Evolutionary conservation across 2,888 invertebrate genomes (phyloP).

Genomic region (Lampropteryx suffumata): DNA sequence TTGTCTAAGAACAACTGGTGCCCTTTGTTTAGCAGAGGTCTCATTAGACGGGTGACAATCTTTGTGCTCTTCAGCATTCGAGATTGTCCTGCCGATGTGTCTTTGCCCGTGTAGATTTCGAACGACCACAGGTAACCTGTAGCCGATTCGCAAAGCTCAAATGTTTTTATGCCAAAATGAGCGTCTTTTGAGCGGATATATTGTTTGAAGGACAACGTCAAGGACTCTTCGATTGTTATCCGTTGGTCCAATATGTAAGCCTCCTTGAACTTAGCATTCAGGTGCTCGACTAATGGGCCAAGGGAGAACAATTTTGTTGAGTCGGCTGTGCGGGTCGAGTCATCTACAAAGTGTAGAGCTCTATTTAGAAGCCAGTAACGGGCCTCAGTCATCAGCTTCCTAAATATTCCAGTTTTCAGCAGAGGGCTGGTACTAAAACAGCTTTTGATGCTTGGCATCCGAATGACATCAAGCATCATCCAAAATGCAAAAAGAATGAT

Average conservation of each 20-base stretch:
- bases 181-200: neutral
- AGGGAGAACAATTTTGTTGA: too few species aligned
- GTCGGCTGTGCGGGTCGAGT: too few species aligned
- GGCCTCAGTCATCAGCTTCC: too few species aligned
- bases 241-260: neutral
- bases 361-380: too few species aligned
- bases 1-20: neutral
- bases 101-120: neutral
- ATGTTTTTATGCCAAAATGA: neutral
- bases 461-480: too few species aligned
- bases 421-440: too few species aligned
- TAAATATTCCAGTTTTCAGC: too few species aligned
- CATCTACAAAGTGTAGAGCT: too few species aligned
- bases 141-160: neutral
- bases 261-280: neutral
- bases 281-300: too few species aligned
- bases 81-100: neutral
- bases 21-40: neutral
- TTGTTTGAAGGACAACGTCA: neutral
- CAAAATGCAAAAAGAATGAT: too few species aligned
- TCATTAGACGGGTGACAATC: neutral
- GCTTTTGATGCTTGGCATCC: too few species aligned
- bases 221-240: neutral
- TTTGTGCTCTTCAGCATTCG: neutral
- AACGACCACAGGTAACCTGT: neutral